Evolutionary conservation across 2,797 vertebrate genomes (phyloP).

Genomic region (Emys orbicularis): DNA sequence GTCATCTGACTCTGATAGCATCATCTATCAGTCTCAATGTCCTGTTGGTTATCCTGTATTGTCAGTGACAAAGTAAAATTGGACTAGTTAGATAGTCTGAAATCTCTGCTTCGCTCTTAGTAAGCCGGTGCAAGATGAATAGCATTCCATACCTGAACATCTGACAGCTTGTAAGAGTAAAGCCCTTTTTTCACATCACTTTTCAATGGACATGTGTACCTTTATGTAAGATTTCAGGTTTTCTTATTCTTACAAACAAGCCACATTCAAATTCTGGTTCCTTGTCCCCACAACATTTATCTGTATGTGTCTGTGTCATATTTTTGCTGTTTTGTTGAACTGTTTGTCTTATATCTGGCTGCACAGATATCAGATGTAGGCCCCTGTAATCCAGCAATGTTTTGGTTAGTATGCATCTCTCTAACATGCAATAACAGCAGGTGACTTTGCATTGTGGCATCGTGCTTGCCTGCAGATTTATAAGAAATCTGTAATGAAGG

Average conservation of each 20-base stretch:
- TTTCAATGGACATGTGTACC: background rate
- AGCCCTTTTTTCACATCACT: background rate
- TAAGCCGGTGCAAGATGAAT: too few relatives aligned
- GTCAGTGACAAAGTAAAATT: too few relatives aligned
- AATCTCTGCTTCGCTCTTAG: too few relatives aligned
- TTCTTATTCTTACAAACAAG: background rate
- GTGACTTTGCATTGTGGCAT: background rate
- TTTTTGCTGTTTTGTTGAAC: background rate
- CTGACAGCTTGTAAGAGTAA: background rate
- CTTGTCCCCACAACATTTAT: background rate
- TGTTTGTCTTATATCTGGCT: background rate
- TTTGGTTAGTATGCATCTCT: background rate
- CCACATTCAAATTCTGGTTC: background rate
- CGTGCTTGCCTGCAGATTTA: background rate
- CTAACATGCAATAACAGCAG: background rate
- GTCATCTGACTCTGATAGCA: too few relatives aligned
- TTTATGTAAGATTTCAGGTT: background rate
- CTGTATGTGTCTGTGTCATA: background rate
- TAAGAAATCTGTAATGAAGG: background rate
- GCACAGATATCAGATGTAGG: background rate
- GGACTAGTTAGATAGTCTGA: too few relatives aligned
- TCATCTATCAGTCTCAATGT: too few relatives aligned
- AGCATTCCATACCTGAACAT: background rate
- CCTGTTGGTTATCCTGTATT: too few relatives aligned
- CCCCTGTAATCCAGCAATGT: background rate